Base-by-base conservation (phyloP, 2,888 invertebrate genomes). In the Mimas tiliae region DNA sequence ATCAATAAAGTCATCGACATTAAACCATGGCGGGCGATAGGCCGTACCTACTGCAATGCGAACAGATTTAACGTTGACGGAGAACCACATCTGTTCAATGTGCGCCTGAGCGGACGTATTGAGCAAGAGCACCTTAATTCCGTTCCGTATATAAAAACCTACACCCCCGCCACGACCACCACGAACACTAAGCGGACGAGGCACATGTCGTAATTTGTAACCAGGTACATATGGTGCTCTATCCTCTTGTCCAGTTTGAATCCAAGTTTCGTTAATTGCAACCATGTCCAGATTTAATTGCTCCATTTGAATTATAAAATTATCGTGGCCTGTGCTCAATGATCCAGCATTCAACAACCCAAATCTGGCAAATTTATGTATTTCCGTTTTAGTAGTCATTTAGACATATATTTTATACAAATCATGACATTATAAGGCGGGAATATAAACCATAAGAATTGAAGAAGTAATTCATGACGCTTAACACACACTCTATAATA, bases 261-360 rank as follows among this genome's bases (percentile, higher is more conserved):
- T 21, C 51, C 51, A 51, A 47, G 51, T 51, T 51, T 51, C 51
- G 21, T 53, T 66, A 14, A 19, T 51, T 9, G 51, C 21, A 21
- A 21, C 51, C 51, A 51, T 51, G 9, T 51, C 51, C 51, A 51
- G 21, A 6, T 51, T 27, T 51, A 51, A 51, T 11, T 51, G 51
- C 2, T 51, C 51, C 21, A 19, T 62, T 14, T 11, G n/a, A 62
- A 51, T 21, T 6, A 48, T 33, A 48, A 47, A 19, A 33, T 63
- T 16, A 51, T 19, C 33, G 12, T 27, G 52, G 21, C 51, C 51
- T 11, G 51, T 51, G 51, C 51, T 21, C 0, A 51, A 21, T 21
- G 51, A 51, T 51, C 51, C 51, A 21, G 21, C 51, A 51, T 51
- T 51, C 6, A 9, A 51, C 21, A 51, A 21, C 51, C 51, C 51